Evolutionary conservation across 1,140 invertebrate species (phyloP).

Genomic region (Cepaea nemoralis): DNA sequence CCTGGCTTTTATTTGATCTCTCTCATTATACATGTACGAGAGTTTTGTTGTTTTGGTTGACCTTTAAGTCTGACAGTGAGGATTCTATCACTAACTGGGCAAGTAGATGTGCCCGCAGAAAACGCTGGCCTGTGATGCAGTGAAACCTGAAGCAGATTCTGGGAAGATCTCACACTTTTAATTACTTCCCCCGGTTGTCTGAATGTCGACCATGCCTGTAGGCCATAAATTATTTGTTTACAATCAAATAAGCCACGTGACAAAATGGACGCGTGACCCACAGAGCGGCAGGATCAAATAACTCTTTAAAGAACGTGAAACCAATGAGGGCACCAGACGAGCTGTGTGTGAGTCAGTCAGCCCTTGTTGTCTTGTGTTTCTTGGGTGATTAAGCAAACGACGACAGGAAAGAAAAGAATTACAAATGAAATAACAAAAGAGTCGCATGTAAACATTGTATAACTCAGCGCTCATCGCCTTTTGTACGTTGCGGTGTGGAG

Average conservation of each 20-base stretch:
- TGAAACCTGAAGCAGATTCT: background rate
- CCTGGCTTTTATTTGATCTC: too few species aligned
- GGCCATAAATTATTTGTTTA: background rate
- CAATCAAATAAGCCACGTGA: constrained; percentile 6
- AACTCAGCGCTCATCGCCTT: too few species aligned
- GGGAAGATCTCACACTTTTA: background rate
- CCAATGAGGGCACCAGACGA: background rate
- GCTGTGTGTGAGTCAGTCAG: background rate
- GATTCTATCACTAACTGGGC: too few species aligned
- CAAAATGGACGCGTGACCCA: background rate
- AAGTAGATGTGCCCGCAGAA: too few species aligned
- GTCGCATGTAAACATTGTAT: too few species aligned
- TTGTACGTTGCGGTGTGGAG: too few species aligned
- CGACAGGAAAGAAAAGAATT: background rate
- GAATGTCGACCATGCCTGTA: background rate
- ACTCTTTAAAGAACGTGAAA: background rate
- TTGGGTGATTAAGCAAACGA: background rate
- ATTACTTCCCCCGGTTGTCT: background rate
- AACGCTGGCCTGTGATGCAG: too few species aligned
- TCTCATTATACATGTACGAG: too few species aligned
- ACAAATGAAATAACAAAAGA: too few species aligned
- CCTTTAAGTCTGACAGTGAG: too few species aligned
- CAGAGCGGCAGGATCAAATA: background rate
- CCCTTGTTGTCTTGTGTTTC: background rate
- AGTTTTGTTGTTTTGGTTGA: too few species aligned